Conservation (phyloP, 2,888 invertebrate genomes). For the Ariolimax columbianus region DNA sequence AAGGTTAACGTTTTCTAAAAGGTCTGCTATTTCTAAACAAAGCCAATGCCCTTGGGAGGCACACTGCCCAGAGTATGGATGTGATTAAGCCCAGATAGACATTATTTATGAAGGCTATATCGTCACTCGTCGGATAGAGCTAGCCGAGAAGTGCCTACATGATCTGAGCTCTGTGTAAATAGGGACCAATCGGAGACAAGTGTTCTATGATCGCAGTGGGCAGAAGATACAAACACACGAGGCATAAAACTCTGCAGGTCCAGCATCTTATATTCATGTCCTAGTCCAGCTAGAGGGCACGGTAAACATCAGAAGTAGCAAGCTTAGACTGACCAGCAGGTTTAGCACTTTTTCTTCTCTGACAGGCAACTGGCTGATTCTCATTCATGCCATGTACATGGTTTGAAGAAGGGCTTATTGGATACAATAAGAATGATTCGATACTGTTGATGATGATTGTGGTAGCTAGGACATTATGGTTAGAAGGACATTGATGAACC, state of each 20-base stretch:
- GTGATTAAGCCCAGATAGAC: background rate
- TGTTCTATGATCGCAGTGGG: background rate
- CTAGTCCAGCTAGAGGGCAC: background rate
- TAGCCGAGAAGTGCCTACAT: background rate
- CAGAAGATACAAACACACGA: background rate
- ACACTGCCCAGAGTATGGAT: background rate
- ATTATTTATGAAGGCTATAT: background rate
- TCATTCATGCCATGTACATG: no score
- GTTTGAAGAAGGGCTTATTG: no score
- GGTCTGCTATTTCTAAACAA: background rate
- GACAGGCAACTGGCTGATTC: background rate
- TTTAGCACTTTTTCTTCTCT: background rate
- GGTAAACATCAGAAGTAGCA: background rate
- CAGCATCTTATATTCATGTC: background rate
- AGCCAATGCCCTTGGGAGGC: background rate
- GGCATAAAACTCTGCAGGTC: background rate
- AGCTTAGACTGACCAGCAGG: background rate
- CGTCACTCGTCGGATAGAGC: background rate
- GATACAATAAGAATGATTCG: no score
- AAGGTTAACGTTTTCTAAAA: no score
- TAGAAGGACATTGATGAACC: no score
- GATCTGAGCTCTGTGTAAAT: background rate
- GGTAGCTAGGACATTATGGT: no score
- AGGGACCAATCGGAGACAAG: constrained; percentile 1
- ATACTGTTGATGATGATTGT: no score